Base-by-base conservation (phyloP, 30 jellyfish, hydroid and myxozoan species). In the Cassiopea xamachana region DNA sequence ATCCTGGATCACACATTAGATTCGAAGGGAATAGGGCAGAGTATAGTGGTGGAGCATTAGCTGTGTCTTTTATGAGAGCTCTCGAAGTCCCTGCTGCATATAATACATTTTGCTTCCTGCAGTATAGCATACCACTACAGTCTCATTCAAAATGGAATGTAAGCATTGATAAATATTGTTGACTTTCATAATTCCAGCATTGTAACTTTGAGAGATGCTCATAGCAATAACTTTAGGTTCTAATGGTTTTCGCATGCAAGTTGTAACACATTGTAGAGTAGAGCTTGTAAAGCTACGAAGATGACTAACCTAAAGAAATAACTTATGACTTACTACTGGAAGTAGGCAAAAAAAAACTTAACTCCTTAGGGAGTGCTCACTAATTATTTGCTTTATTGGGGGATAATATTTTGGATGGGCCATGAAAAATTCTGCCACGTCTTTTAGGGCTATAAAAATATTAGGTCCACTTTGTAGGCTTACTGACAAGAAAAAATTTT, bases 111-210 rank as follows among this genome's bases (percentile, higher is more conserved):
- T 94, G 98, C 73, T 94, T 94, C 48, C 81, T 94, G 27, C 97
- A 90, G 74, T 94, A 94, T 48, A 72, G 77, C 19, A 87, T 69
- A 18, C 77, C 49, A 50, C 55, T 55, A 27, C 76, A 67, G n/a
- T 98, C 98, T 44, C 89, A 97, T 43, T 90, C 98, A 44, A 45
- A 91, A 75, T 94, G 98, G 98, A 76, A 94, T 60, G 98, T 94
- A 73, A 84, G 97, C 89, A 49, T 59, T 49, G n/a, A 3, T 18
- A 14, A n/a, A 67, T 71, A 55, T 6, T 55, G 0, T 10, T 55
- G 12, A 3, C 12, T 55, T 55, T 55, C 10, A 3, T 55, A 6
- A 55, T 55, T 55, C 12, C 7, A 55, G 64, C 12, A 55, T 55
- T 55, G 64, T 3, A 55, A 55, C 12, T 55, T 55, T 6, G 10